A percentile compares a stretch with the other conserved stretches of the same genome.
Conservation (phyloP, 2,888 invertebrate genomes). For the Muscina levida region DNA sequence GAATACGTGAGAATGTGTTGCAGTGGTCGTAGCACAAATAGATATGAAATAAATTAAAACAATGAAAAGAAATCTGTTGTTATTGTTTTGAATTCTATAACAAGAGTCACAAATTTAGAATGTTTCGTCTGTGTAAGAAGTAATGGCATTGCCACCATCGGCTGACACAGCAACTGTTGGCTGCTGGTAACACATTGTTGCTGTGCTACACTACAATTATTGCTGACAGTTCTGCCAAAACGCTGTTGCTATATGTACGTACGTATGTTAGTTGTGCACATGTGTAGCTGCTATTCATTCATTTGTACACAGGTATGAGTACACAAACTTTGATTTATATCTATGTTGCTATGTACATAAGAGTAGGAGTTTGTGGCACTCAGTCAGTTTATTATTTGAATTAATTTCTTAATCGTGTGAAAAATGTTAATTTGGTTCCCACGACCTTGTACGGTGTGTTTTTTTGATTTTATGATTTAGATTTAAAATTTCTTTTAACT, state of each 20-base stretch:
- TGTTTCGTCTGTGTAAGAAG: background rate
- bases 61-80: constrained; percentile 48
- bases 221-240: constrained; percentile 1
- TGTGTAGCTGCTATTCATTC: too few relatives aligned
- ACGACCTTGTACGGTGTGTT: constrained; percentile 73
- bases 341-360: constrained; percentile 11
- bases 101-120: background rate
- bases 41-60: constrained; percentile 27
- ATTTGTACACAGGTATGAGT: too few relatives aligned
- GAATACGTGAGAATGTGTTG: constrained; percentile 56
- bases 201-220: background rate
- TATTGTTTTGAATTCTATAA: constrained; percentile 18
- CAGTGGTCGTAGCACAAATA: constrained; percentile 66
- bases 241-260: constrained; percentile 24
- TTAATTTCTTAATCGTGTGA: constrained; percentile 72
- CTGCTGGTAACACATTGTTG: too few relatives aligned
- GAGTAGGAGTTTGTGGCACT: too few relatives aligned
- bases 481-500: constrained; percentile 12
- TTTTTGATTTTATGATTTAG: constrained; percentile 49
- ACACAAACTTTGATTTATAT: background rate
- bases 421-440: constrained; percentile 76
- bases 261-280: background rate
- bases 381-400: background rate
- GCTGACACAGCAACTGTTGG: too few relatives aligned
- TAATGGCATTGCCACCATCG: background rate